Conservation (phyloP, 2,888 invertebrate genomes). For the Catonia carolina region DNA sequence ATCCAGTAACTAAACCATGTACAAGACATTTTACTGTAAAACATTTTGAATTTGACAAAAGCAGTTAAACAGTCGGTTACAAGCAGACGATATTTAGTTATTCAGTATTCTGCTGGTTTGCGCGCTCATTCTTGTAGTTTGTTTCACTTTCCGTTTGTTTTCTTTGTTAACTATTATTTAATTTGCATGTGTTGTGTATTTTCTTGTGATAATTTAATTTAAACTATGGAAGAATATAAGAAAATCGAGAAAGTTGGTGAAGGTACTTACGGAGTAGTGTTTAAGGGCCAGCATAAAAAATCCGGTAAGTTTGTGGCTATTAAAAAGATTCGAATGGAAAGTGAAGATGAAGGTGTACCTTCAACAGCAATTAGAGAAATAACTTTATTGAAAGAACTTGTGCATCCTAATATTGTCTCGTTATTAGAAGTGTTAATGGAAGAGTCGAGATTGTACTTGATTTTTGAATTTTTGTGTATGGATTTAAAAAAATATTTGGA, state of each 20-base stretch:
- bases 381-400: slow-evolving; percentile 86
- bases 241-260: slow-evolving; percentile 98
- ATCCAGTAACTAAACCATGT: too few relatives aligned
- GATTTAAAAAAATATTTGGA: slow-evolving; percentile 96
- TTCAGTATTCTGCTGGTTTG: too few relatives aligned
- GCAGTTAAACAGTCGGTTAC: too few relatives aligned
- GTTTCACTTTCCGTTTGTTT: too few relatives aligned
- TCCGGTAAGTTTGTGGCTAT: slow-evolving; percentile 89
- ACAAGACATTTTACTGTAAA: too few relatives aligned
- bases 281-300: slow-evolving; percentile 85
- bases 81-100: too few relatives aligned
- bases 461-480: slow-evolving; percentile 95
- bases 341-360: slow-evolving; percentile 96
- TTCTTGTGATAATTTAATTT: too few relatives aligned
- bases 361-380: slow-evolving; percentile 97
- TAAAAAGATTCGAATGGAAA: slow-evolving; percentile 94
- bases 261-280: slow-evolving; percentile 97
- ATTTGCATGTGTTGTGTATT: too few relatives aligned
- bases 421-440: slow-evolving; percentile 93
- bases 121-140: too few relatives aligned
- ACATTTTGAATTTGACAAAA: too few relatives aligned
- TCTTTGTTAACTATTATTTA: too few relatives aligned
- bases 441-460: slow-evolving; percentile 84
- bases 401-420: slow-evolving; percentile 88
- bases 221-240: slow-evolving; percentile 77